Percentiles rank a stretch among this genome's conserved stretches.
Conservation (phyloP, 2,797 vertebrate species). For the Sciurus vulgaris region DNA sequence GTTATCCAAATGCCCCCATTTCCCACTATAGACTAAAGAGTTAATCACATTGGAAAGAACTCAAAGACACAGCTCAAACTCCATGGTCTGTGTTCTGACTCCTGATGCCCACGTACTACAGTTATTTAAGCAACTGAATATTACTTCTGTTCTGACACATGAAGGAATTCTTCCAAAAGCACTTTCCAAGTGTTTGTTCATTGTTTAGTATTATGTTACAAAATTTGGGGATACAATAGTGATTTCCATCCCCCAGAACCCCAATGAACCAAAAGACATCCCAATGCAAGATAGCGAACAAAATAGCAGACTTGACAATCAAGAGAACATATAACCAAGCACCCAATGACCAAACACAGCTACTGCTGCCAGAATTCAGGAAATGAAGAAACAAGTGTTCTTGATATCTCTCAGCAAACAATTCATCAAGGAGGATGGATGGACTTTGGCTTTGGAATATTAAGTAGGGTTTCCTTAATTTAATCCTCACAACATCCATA, state of each 20-base stretch:
- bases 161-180: not conserved
- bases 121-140: not conserved
- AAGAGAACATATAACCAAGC: not conserved
- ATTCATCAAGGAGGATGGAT: not conserved
- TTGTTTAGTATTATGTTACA: not conserved
- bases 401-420: not conserved
- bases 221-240: not conserved
- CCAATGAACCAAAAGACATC: not conserved
- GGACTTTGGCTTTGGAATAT: not conserved
- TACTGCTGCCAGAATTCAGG: not conserved
- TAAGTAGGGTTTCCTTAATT: not conserved
- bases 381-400: not conserved
- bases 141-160: not conserved
- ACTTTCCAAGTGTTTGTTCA: not conserved
- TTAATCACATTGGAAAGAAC: not conserved
- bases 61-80: not conserved
- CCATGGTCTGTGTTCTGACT: not conserved
- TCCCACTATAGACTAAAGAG: not conserved
- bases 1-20: not conserved
- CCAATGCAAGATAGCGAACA: not conserved
- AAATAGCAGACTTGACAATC: not conserved
- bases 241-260: not conserved
- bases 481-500: not conserved
- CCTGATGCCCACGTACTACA: not conserved
- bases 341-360: not conserved